Evolutionary conservation across 2,888 invertebrate species (phyloP), one percentile per base, ranked within the genome.

Genomic region (Nycteola revayana): DNA sequence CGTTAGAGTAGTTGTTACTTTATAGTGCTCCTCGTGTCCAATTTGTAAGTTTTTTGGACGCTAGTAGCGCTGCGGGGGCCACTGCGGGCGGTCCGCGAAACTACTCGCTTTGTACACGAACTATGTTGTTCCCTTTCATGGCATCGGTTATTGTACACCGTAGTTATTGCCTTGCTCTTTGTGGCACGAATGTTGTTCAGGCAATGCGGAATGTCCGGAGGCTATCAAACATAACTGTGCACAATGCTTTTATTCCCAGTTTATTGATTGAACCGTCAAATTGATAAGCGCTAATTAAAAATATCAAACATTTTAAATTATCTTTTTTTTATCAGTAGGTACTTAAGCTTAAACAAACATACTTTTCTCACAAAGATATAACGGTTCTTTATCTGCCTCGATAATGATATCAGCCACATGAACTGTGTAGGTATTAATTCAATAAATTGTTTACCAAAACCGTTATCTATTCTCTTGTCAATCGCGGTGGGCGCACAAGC

Each of bases 21-120:
- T 2, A 5, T 14, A 14, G 3, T 14, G 56, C 46, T 60, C 57
- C 53, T 54, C 42, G 60, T 49, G 46, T 66, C 57, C 68, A 74
- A 80, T 79, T 80, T 78, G 76, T 70, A 61, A 60, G 60, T 73
- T 80, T 82, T 80, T 80, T 75, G 65, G 66, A 60, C 65, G 62
- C 58, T 60, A 34, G 50, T 61, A 65, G 63, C 73, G 66, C 76
- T 49, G 65, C 74, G 69, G 75, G 72, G 62, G 60, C 44, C 66
- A 51, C 75, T 52, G 62, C 75, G 72, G 80, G 79, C 70, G 79
- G 76, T 72, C 75, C 35, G 72, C 68, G 64, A 71, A 74, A 73
- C 36, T 49, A 52, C 56, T 60, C 64, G 62, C 71, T 75, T 76
- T 77, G 75, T 75, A 66, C 62, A 61, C 66, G 64, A 68, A 70